These are phyloP conservation scores for Schizopygopsis malacanthus DNA, from an alignment of 2,797 vertebrate genomes.

Conservation along the genomic window DNA sequence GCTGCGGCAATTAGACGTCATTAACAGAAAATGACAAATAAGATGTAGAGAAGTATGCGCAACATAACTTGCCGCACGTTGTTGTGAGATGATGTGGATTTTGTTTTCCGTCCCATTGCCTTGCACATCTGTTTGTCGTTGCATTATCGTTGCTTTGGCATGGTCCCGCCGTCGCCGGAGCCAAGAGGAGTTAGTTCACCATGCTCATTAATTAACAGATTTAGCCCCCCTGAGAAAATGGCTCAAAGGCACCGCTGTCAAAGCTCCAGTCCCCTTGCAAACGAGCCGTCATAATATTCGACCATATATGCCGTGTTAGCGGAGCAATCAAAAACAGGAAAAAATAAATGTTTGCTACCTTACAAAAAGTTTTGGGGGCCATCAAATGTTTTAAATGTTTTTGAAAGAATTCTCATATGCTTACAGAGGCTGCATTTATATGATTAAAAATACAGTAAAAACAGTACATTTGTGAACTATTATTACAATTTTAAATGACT, in stretches of 20 bases:
- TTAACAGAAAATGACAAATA: constrained; percentile 59
- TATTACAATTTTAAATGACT: not conserved
- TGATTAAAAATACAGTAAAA: not conserved
- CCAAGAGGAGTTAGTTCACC: constrained; percentile 64
- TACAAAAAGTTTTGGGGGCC: constrained; percentile 2
- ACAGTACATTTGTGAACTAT: not conserved
- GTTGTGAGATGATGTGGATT: constrained; percentile 49
- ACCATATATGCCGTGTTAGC: constrained; percentile 31
- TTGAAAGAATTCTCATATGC: not conserved
- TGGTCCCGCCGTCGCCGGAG: constrained; percentile 43
- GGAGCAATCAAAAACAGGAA: not conserved
- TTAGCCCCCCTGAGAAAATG: constrained; percentile 58
- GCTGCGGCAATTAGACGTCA: constrained; percentile 62
- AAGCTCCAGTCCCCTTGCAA: constrained; percentile 31
- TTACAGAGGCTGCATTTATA: not conserved
- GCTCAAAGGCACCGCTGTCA: constrained; percentile 54
- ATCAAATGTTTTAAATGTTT: not conserved
- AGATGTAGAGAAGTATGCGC: constrained; percentile 52
- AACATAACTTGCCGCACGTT: constrained; percentile 46
- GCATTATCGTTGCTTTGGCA: constrained; percentile 49
- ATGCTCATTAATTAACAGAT: constrained; percentile 65
- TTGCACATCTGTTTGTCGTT: constrained; percentile 56
- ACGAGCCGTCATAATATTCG: constrained; percentile 47
- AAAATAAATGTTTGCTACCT: not conserved
- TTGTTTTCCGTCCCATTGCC: constrained; percentile 52